phyloP scores from a whole-genome alignment of 2,797 vertebrate genomes.

The Sus cebifrons region DNA sequence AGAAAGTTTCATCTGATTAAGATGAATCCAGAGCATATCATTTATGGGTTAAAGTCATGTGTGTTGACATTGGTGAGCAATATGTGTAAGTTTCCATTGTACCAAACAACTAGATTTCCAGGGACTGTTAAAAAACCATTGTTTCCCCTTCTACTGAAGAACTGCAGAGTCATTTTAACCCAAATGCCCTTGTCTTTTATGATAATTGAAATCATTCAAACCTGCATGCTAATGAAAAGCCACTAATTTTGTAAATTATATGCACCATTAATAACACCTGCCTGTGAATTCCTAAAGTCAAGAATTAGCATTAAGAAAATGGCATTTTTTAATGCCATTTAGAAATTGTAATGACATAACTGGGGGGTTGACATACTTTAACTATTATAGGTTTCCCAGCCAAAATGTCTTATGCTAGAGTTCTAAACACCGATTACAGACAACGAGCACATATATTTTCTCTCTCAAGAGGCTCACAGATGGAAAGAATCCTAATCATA shows the following conservation, averaged over 20 bases:
- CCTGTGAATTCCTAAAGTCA: constrained; percentile 68
- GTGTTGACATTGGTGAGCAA: background rate
- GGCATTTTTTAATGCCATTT: constrained; percentile 68
- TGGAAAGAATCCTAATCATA: constrained; percentile 59
- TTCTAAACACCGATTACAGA: constrained; percentile 65
- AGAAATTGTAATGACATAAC: constrained; percentile 69
- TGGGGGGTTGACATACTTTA: constrained; percentile 9
- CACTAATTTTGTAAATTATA: constrained; percentile 75
- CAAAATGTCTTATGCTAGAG: constrained; percentile 46
- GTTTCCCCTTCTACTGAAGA: constrained; percentile 11
- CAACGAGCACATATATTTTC: background rate
- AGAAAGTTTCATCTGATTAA: background rate
- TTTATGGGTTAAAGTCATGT: background rate
- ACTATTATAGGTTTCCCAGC: constrained; percentile 67
- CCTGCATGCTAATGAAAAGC: constrained; percentile 64
- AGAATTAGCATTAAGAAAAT: constrained; percentile 67
- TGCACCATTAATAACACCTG: constrained; percentile 71
- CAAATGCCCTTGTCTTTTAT: constrained; percentile 8
- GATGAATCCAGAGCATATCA: background rate
- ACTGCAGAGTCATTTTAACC: constrained; percentile 14
- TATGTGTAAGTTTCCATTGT: background rate
- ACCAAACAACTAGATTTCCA: background rate
- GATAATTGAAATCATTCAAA: constrained; percentile 73
- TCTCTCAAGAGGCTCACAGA: constrained; percentile 43
- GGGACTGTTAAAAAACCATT: background rate